Conservation (phyloP, 1,140 invertebrate species). For the Heliconius himera region DNA sequence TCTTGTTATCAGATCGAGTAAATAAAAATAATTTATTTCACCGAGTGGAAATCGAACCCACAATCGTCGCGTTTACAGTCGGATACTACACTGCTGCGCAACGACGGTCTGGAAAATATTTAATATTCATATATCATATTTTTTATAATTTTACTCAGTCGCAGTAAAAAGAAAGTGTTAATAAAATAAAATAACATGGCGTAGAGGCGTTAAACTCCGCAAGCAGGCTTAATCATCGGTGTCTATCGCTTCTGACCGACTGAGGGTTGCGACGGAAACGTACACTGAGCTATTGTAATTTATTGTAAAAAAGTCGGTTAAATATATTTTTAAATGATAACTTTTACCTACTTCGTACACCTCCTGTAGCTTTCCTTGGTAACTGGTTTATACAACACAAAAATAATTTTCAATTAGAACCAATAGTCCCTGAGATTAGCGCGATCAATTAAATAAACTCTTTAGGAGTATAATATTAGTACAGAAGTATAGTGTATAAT, state of each 20-base stretch:
- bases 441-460: too few species aligned
- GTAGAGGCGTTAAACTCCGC: slow-evolving; percentile 7
- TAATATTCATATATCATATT: background rate
- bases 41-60: background rate
- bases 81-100: background rate
- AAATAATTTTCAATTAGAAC: too few species aligned
- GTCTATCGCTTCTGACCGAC: slow-evolving; percentile 17
- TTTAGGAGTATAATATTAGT: too few species aligned
- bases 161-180: background rate
- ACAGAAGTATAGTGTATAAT: too few species aligned
- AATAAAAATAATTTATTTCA: background rate
- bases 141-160: background rate
- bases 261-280: background rate
- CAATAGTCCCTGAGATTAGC: too few species aligned
- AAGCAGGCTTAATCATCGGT: slow-evolving; percentile 13
- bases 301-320: too few species aligned
- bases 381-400: too few species aligned
- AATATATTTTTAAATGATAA: too few species aligned
- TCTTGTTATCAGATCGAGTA: background rate
- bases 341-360: too few species aligned
- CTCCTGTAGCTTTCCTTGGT: too few species aligned
- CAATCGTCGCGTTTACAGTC: background rate
- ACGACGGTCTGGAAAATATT: background rate
- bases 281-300: background rate
- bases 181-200: background rate